Evolutionary conservation across 2,888 invertebrate genomes (phyloP).

Genomic region (Caenorhabditis macrosperma): DNA sequence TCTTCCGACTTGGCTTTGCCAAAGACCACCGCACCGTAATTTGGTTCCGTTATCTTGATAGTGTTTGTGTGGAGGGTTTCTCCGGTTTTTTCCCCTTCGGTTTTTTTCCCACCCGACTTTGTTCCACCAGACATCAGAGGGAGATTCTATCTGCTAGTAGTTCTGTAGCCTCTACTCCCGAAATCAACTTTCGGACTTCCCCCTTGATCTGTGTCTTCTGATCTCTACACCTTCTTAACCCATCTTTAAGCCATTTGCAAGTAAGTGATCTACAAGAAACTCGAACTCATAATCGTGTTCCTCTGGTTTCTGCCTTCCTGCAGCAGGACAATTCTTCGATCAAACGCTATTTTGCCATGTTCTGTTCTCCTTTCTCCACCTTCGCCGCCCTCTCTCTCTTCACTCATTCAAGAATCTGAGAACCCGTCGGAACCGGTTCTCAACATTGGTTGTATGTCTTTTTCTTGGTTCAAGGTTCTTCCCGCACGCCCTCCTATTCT

Average conservation of each 20-base stretch:
- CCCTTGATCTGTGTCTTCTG: no score
- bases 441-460: constrained; percentile 16
- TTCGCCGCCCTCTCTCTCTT: background rate
- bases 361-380: constrained; percentile 8
- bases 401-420: constrained; percentile 22
- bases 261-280: no score
- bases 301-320: no score
- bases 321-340: no score
- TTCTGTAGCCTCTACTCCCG: background rate
- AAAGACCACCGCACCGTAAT: background rate
- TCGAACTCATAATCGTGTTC: no score
- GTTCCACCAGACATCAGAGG: background rate
- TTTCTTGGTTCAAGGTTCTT: constrained; percentile 51
- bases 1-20: background rate
- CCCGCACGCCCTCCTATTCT: constrained; percentile 1
- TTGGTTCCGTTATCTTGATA: background rate
- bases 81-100: no score
- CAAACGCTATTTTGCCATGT: constrained; percentile 1
- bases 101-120: background rate
- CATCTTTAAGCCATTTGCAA: no score
- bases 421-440: constrained; percentile 25
- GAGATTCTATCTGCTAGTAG: background rate
- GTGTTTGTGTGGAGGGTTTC: no score
- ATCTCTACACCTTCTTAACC: no score
- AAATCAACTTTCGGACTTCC: no score